These are phyloP conservation scores for Apogon hyalosoma DNA, from an alignment of 2,797 vertebrate species.

Conservation along the genomic window DNA sequence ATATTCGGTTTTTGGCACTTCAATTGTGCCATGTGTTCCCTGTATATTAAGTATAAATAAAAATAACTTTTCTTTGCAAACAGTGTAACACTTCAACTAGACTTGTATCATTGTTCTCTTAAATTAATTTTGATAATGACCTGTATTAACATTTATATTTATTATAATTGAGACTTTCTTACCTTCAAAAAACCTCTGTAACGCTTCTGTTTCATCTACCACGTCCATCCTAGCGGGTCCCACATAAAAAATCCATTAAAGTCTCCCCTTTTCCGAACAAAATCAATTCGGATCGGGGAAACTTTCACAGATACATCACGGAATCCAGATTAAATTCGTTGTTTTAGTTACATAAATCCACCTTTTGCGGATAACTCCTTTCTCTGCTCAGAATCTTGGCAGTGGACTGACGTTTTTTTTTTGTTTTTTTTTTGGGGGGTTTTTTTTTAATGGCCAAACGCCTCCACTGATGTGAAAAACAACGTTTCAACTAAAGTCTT, in stretches of 20 bases:
- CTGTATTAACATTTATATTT: background rate
- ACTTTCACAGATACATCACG: conserved; percentile 76
- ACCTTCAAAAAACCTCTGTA: conserved; percentile 99
- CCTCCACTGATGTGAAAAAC: conserved; percentile 18
- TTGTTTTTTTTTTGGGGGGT: no score
- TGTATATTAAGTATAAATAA: no score
- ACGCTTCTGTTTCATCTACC: conserved; percentile 98
- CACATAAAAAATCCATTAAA: conserved; percentile 86
- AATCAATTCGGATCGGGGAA: conserved; percentile 75
- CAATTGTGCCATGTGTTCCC: no score
- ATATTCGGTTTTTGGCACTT: background rate
- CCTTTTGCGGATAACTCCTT: conserved; percentile 18
- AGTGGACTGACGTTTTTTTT: conserved; percentile 11
- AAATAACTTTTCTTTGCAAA: no score
- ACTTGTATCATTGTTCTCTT: background rate
- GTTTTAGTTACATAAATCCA: conserved; percentile 47
- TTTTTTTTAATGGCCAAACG: conserved; percentile 15
- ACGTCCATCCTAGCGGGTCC: conserved; percentile 94
- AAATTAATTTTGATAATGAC: background rate
- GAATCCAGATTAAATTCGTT: conserved; percentile 27
- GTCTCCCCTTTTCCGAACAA: conserved; percentile 77
- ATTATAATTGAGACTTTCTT: conserved; percentile 55
- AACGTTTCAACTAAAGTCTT: conserved; percentile 11
- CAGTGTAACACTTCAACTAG: no score
- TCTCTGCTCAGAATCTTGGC: conserved; percentile 31